phyloP scores from a whole-genome alignment of 2,797 vertebrate genomes.

The Tokudaia muenninki region DNA sequence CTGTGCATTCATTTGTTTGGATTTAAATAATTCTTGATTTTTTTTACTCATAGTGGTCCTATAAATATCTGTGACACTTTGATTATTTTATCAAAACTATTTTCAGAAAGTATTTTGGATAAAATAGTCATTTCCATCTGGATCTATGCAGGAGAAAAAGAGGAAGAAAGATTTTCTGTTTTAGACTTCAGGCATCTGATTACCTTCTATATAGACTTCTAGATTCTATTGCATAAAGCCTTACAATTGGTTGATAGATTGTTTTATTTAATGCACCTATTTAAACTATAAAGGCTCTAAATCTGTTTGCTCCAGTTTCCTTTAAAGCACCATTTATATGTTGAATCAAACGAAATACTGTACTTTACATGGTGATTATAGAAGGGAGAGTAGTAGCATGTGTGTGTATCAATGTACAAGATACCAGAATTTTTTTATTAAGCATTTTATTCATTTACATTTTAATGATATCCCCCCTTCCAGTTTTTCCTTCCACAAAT shows the following conservation, averaged over 20 bases:
- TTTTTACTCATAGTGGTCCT: not conserved
- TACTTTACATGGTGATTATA: not conserved
- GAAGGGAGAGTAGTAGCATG: not conserved
- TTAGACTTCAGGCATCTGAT: not conserved
- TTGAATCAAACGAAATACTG: not conserved
- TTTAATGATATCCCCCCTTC: not conserved
- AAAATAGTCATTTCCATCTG: not conserved
- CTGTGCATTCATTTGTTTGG: not conserved
- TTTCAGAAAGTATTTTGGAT: not conserved
- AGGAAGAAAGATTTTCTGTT: not conserved
- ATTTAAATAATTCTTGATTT: not conserved
- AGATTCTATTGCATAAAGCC: not conserved
- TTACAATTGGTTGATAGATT: not conserved
- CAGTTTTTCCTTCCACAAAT: no score
- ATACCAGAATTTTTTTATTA: not conserved
- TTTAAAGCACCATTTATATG: not conserved
- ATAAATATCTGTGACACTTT: not conserved
- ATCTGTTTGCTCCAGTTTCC: not conserved
- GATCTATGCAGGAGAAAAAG: not conserved
- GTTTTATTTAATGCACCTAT: not conserved
- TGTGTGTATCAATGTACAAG: not conserved
- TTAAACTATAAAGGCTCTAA: not conserved
- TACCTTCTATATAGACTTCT: conserved; percentile 9
- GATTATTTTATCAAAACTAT: not conserved
- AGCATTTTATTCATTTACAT: no score